Evolutionary conservation across 2,797 vertebrate genomes (phyloP).

Genomic region (Coreius guichenoti): DNA sequence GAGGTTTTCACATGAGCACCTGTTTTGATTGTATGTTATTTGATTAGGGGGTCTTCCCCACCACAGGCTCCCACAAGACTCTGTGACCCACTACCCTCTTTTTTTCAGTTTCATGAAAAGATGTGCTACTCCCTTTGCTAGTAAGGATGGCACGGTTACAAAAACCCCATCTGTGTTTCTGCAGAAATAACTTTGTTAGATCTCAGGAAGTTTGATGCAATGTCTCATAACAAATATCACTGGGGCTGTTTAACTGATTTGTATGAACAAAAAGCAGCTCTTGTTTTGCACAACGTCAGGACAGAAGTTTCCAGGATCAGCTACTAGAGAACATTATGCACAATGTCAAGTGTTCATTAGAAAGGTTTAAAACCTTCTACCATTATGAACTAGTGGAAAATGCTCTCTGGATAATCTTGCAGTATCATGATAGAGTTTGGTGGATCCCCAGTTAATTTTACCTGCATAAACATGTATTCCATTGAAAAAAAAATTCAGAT

Average conservation of each 20-base stretch:
- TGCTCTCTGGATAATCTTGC: neutral
- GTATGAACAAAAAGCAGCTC: neutral
- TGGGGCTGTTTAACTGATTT: neutral
- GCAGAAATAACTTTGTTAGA: constrained; percentile 39
- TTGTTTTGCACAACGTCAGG: neutral
- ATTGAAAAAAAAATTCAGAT: neutral
- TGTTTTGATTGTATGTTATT: constrained; percentile 18
- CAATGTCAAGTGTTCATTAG: neutral
- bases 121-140: constrained; percentile 26
- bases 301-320: neutral
- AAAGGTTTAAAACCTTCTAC: neutral
- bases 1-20: constrained; percentile 45
- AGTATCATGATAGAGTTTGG: neutral
- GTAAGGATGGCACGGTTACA: constrained; percentile 24
- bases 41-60: constrained; percentile 42
- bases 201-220: constrained; percentile 4
- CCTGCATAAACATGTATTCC: neutral
- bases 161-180: constrained; percentile 53
- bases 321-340: neutral
- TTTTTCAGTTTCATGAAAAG: constrained; percentile 48
- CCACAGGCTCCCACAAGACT: constrained; percentile 40
- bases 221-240: neutral
- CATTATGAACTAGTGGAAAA: neutral
- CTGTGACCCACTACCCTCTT: constrained; percentile 40
- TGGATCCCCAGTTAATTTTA: neutral